Conservation (phyloP, 1,140 invertebrate genomes). For the Calephelis nemesis region DNA sequence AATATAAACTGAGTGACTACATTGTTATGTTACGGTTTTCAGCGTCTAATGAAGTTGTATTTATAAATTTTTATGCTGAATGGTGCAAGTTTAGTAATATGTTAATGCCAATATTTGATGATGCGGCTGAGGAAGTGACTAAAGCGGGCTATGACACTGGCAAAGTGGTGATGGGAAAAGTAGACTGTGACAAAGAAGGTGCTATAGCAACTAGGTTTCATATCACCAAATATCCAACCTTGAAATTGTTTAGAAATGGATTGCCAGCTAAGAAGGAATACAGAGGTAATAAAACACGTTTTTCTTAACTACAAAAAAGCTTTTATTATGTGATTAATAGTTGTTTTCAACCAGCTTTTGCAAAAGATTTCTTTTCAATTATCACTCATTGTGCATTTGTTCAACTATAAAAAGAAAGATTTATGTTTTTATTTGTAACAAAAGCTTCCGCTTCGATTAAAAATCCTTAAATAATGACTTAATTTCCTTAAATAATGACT, state of each 20-base stretch:
- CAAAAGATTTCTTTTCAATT: too few species aligned
- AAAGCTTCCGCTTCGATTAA: too few species aligned
- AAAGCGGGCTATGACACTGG: conserved; percentile 89
- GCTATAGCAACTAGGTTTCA: conserved; percentile 93
- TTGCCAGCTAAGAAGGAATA: conserved; percentile 97
- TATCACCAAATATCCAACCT: conserved; percentile 98
- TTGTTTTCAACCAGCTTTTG: not conserved
- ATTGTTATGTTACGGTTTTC: conserved; percentile 71
- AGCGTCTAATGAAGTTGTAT: conserved; percentile 97
- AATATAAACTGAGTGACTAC: conserved; percentile 14
- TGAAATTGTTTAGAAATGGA: conserved; percentile 98
- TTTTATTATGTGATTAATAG: not conserved
- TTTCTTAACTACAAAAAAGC: not conserved
- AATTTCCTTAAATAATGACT: too few species aligned
- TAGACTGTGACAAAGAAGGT: conserved; percentile 96
- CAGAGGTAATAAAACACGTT: conserved; percentile 79
- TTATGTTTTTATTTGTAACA: too few species aligned
- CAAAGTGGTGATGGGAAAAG: conserved; percentile 95
- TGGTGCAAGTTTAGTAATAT: conserved; percentile 98
- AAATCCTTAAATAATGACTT: too few species aligned
- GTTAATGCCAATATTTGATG: conserved; percentile 97
- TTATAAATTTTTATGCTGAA: conserved; percentile 99
- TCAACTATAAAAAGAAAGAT: too few species aligned
- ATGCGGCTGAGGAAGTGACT: conserved; percentile 93
- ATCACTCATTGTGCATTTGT: too few species aligned